Conservation (phyloP, 2,888 invertebrate species). For the Brenthis ino region DNA sequence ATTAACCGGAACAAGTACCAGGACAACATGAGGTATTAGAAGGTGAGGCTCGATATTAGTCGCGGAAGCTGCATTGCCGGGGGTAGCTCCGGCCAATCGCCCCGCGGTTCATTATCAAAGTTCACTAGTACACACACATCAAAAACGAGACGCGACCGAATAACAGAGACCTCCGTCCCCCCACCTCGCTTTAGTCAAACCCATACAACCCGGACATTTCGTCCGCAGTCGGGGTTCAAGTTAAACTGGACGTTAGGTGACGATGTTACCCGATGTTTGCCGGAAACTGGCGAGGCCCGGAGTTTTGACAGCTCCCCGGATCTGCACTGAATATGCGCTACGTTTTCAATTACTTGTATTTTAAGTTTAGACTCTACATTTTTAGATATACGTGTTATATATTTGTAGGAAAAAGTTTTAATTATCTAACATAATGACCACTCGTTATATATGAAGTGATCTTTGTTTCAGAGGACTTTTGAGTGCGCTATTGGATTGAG, state of each 20-base stretch:
- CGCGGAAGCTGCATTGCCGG: constrained; percentile 56
- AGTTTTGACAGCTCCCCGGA: constrained; percentile 71
- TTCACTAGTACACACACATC: constrained; percentile 78
- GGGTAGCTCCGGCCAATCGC: constrained; percentile 63
- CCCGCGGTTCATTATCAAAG: constrained; percentile 80
- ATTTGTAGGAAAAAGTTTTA: constrained; percentile 16
- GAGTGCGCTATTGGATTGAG: constrained; percentile 22
- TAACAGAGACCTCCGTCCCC: constrained; percentile 50
- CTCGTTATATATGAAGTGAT: constrained; percentile 27
- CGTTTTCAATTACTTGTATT: constrained; percentile 10
- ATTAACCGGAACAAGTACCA: constrained; percentile 39
- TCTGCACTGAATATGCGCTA: constrained; percentile 63
- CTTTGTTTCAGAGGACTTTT: constrained; percentile 30
- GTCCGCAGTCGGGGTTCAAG: constrained; percentile 52
- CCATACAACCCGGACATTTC: constrained; percentile 32
- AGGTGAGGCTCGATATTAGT: constrained; percentile 38
- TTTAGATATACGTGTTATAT: constrained; percentile 9
- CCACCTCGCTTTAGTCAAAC: constrained; percentile 36
- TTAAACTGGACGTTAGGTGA: constrained; percentile 54
- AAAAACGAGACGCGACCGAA: constrained; percentile 41
- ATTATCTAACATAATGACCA: constrained; percentile 27
- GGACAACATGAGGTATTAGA: constrained; percentile 36
- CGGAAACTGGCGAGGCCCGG: constrained; percentile 66
- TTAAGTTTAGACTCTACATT: constrained; percentile 21
- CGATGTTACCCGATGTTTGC: constrained; percentile 59